A percentile compares a stretch with the other conserved stretches of the same genome.
phyloP scores from a whole-genome alignment of 2,888 invertebrate species.

The Steinernema scapterisci region DNA sequence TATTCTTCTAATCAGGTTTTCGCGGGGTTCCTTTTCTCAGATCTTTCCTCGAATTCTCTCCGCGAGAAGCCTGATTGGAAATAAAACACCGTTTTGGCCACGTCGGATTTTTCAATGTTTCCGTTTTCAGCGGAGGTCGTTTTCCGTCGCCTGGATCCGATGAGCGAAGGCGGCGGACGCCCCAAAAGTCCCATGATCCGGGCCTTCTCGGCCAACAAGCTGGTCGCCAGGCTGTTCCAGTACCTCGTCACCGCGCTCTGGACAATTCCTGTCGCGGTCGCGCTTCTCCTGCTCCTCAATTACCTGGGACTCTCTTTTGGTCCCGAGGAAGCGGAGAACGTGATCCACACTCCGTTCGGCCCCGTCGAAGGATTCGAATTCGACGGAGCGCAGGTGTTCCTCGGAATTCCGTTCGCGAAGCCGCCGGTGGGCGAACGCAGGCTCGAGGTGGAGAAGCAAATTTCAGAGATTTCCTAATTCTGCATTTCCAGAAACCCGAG shows the following conservation, averaged over 20 bases:
- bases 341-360: conserved; percentile 3
- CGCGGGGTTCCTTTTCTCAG: no score
- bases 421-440: conserved; percentile 8
- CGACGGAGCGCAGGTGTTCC: neutral
- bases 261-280: neutral
- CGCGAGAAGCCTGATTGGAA: no score
- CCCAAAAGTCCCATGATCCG: neutral
- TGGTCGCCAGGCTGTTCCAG: conserved; percentile 12
- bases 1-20: no score
- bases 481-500: neutral
- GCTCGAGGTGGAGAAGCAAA: neutral
- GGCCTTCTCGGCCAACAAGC: conserved; percentile 18
- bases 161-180: neutral
- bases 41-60: no score
- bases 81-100: no score
- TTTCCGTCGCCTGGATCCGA: conserved; percentile 1
- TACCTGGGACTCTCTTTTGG: neutral
- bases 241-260: neutral
- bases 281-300: neutral
- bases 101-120: no score
- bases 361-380: conserved; percentile 25
- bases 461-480: neutral
- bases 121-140: neutral
- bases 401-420: conserved; percentile 24
- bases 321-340: neutral